A percentile compares a stretch with the other conserved stretches of the same genome.
phyloP scores from a whole-genome alignment of 2,888 invertebrate genomes.

The Phrixothrix hirtus region DNA sequence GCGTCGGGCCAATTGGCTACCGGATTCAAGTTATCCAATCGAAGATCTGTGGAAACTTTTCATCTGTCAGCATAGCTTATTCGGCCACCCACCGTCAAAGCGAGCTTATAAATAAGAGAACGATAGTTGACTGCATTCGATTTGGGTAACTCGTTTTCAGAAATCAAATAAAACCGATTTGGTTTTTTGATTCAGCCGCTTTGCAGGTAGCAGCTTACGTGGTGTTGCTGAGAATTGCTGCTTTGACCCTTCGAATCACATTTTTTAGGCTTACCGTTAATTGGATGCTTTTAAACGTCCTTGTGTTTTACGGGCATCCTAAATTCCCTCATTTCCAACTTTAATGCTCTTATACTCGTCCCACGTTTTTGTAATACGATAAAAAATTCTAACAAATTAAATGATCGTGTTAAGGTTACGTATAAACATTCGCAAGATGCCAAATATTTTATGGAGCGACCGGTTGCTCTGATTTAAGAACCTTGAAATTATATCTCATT shows the following conservation, averaged over 20 bases:
- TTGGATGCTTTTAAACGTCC: slow-evolving; percentile 45
- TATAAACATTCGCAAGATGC: too few species aligned
- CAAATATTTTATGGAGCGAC: too few species aligned
- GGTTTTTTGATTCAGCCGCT: slow-evolving; percentile 34
- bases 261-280: slow-evolving; percentile 45
- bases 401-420: too few species aligned
- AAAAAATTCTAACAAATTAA: too few species aligned
- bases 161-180: slow-evolving; percentile 46
- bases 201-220: slow-evolving; percentile 23
- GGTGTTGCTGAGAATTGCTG: slow-evolving; percentile 30
- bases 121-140: slow-evolving; percentile 45
- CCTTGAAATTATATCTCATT: too few species aligned
- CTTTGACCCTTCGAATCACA: slow-evolving; percentile 35
- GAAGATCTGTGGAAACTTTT: slow-evolving; percentile 57
- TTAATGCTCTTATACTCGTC: slow-evolving; percentile 14
- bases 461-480: too few species aligned
- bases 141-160: slow-evolving; percentile 46
- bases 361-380: too few species aligned
- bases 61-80: slow-evolving; percentile 54
- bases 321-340: slow-evolving; percentile 29
- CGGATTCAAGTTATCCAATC: slow-evolving; percentile 58
- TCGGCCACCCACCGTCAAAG: slow-evolving; percentile 56
- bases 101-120: slow-evolving; percentile 56
- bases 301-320: slow-evolving; percentile 43
- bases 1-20: slow-evolving; percentile 57